Conservation (phyloP, 64 coral and sea anemone genomes). For the Dendrophyllia cribrosa region DNA sequence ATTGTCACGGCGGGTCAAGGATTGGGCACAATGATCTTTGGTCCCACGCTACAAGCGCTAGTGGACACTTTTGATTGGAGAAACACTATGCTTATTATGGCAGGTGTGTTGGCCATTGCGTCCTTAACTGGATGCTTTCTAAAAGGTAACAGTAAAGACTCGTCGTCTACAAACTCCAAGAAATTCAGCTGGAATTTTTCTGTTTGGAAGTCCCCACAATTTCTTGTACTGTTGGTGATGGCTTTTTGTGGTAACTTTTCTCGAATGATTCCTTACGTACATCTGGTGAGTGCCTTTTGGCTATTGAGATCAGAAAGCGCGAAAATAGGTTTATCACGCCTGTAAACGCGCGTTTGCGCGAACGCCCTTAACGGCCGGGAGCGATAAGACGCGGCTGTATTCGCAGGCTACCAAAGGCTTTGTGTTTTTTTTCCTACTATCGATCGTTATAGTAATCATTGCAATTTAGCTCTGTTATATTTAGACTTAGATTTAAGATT, state of each 20-base stretch:
- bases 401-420: no score
- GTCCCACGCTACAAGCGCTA: constrained; percentile 10
- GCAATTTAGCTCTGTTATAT: no score
- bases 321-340: no score
- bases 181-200: constrained; percentile 10
- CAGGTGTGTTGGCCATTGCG: not conserved
- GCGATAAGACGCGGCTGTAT: no score
- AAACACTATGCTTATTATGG: constrained; percentile 1
- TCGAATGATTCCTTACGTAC: constrained; percentile 25
- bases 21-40: constrained; percentile 30
- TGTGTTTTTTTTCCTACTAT: no score
- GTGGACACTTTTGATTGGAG: constrained; percentile 1
- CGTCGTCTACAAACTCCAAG: not conserved
- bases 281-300: constrained; percentile 2
- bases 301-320: no score
- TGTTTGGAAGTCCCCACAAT: not conserved
- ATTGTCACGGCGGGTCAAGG: constrained; percentile 17
- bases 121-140: constrained; percentile 11
- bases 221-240: not conserved
- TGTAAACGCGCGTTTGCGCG: no score
- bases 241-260: not conserved
- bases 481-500: no score
- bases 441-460: no score
- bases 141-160: not conserved
- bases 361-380: no score